Evolutionary conservation across 1,140 invertebrate species (phyloP), one percentile per base, ranked within the genome.

Genomic region (Sitodiplosis mosellana): DNA sequence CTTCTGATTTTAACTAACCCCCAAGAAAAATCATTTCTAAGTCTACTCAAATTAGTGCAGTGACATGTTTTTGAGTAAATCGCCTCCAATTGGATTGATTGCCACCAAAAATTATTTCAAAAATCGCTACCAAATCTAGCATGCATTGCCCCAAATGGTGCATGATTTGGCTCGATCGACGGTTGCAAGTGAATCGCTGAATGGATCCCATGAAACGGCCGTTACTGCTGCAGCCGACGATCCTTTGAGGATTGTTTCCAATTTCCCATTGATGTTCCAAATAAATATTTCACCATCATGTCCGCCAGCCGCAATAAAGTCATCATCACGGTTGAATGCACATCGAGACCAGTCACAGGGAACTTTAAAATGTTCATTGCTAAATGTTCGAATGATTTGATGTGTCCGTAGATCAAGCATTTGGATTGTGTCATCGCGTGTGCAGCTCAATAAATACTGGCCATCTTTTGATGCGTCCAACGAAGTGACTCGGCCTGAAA

Each of bases 401-500:
- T 92, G 93, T 80, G 87, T 92, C 54, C 92, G 74, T 47, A 97
- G 71, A 69, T 99, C 94, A 57, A 98, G 77, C 18, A 95, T 71
- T 65, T 90, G 88, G 52, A 99, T 72, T 33, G 87, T 90, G 69
- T 97, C 90, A 69, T 98, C 93, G 60, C 93, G 72, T 34, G 90
- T 84, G 64, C 90, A 94, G 56, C 83, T 83, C 53, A 97, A 68
- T 43, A 97, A 71, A 65, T 82, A 87, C 66, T 85, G 83, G 54
- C 80, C 79, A 76, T 96, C 91, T 70, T 81, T 78, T 46, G 89
- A 89, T 46, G 97, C 68, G 69, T 92, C 88, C 48, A 99, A 70
- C 8, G 93, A 97, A 5, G 93, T 97, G 37, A 98, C 82, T 75
- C 89, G 90, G 40, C 88, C 92, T 60, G 88, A 83, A 17, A 97